Conservation (phyloP, 2,113 vertebrate genomes). For the Triplophysa dalaica region DNA sequence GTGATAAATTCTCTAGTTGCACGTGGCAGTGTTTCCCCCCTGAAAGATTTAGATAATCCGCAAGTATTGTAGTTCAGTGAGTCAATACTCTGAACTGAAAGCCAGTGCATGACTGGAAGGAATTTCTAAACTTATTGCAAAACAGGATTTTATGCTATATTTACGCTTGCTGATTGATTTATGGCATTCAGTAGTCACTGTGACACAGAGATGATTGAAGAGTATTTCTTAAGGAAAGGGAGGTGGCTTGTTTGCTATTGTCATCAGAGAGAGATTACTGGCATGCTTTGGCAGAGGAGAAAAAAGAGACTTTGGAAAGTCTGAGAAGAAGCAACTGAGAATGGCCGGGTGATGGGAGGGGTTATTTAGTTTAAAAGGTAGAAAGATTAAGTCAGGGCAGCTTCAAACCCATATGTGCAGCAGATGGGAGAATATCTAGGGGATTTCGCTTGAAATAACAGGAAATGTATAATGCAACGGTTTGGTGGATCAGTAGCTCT, state of each 20-base stretch:
- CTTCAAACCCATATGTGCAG: slow-evolving; percentile 3
- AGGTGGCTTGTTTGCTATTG: not conserved
- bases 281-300: not conserved
- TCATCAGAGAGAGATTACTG: not conserved
- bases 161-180: not conserved
- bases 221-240: no score
- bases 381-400: not conserved
- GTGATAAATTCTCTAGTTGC: slow-evolving; percentile 1
- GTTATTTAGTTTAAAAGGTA: slow-evolving; percentile 37
- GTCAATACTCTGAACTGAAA: not conserved
- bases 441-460: not conserved
- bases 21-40: not conserved
- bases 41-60: slow-evolving; percentile 21
- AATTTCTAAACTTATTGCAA: not conserved
- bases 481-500: no score
- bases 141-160: not conserved
- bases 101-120: not conserved
- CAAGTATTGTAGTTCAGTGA: not conserved
- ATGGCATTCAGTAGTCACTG: not conserved
- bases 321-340: slow-evolving; percentile 57
- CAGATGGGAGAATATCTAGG: not conserved
- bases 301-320: not conserved
- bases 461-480: not conserved
- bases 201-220: not conserved
- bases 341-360: not conserved